A percentile compares a stretch with the other conserved stretches of the same genome.
These are phyloP conservation scores for Atractosteus spatula DNA, from an alignment of 2,113 vertebrate species.

Conservation along the genomic window DNA sequence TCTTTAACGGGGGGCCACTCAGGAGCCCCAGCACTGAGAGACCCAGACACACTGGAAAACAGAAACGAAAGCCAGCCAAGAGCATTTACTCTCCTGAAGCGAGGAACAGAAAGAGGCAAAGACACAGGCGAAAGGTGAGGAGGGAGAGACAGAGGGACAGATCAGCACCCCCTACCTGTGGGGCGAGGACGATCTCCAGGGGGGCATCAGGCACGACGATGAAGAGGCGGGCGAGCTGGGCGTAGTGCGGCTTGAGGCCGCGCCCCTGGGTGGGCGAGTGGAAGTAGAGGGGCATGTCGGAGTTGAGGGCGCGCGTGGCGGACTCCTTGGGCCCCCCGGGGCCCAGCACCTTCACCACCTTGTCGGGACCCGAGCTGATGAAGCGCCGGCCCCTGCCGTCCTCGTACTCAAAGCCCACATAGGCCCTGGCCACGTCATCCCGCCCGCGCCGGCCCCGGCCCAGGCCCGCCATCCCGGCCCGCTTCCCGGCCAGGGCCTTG, in stretches of 20 bases:
- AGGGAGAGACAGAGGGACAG: not conserved
- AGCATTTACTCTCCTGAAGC: not conserved
- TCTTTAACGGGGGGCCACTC: too few species aligned
- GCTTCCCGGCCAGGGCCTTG: slow-evolving; percentile 82
- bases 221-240: slow-evolving; percentile 89
- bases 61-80: not conserved
- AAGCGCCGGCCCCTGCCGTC: slow-evolving; percentile 90
- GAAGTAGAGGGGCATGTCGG: slow-evolving; percentile 95
- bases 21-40: too few species aligned
- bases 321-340: slow-evolving; percentile 91
- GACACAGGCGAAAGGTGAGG: not conserved
- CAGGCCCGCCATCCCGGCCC: slow-evolving; percentile 75
- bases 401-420: slow-evolving; percentile 96
- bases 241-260: slow-evolving; percentile 88
- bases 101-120: too few species aligned
- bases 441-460: slow-evolving; percentile 79
- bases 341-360: slow-evolving; percentile 92
- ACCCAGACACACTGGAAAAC: too few species aligned
- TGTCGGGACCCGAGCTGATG: slow-evolving; percentile 92
- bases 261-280: slow-evolving; percentile 88
- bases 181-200: slow-evolving; percentile 84
- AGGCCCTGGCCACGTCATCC: slow-evolving; percentile 89
- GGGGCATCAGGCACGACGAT: slow-evolving; percentile 91
- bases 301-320: slow-evolving; percentile 86
- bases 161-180: slow-evolving; percentile 73